Evolutionary conservation across 2,113 vertebrate species (phyloP).

Genomic region (Lamprotornis superbus): DNA sequence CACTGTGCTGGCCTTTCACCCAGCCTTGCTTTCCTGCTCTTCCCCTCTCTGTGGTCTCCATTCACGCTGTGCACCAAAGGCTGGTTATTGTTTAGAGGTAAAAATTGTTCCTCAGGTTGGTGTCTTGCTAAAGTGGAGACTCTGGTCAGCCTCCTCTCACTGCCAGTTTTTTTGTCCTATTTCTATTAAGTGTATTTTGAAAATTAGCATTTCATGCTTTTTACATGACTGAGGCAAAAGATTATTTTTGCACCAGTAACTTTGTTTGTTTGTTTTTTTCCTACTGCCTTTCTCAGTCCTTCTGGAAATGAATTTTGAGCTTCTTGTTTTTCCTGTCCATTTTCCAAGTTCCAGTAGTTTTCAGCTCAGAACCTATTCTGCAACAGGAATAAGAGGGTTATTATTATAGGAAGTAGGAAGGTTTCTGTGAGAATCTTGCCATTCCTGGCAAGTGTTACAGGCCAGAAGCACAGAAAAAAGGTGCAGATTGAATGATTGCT

Average conservation of each 20-base stretch:
- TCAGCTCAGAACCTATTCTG: neutral
- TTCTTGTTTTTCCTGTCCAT: neutral
- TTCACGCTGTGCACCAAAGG: accelerated
- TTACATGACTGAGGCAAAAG: neutral
- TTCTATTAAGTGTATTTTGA: neutral
- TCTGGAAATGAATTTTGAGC: neutral
- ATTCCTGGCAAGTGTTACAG: neutral
- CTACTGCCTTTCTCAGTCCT: neutral
- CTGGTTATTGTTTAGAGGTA: neutral
- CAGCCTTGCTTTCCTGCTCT: neutral
- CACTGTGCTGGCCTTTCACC: neutral
- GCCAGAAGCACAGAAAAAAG: neutral
- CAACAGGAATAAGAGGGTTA: neutral
- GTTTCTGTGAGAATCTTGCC: neutral
- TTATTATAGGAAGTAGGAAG: neutral
- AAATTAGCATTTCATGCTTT: neutral
- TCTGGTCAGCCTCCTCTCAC: neutral
- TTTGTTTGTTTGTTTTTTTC: neutral
- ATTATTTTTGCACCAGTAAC: neutral
- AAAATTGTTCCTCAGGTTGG: neutral
- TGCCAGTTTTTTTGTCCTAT: neutral
- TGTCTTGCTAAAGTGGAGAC: neutral
- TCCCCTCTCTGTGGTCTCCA: accelerated
- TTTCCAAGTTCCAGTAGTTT: neutral
- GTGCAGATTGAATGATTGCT: neutral